phyloP scores from a whole-genome alignment of 2,113 vertebrate species.

The Stigmatopora argus region DNA sequence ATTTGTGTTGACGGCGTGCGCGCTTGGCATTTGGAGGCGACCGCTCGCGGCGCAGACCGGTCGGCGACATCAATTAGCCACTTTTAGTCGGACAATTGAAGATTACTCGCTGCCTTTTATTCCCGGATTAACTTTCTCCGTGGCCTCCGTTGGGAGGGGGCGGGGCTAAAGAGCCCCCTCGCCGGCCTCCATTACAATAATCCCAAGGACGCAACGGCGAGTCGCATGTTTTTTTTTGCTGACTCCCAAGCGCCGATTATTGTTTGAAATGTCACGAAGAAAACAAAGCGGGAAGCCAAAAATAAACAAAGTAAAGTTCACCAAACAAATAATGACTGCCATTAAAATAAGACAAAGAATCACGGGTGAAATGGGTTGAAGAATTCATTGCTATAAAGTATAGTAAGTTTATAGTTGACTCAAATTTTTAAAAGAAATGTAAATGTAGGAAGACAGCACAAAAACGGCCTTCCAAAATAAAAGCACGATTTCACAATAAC shows the following conservation, averaged over 20 bases:
- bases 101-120: slow-evolving; percentile 44
- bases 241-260: too few species aligned
- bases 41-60: slow-evolving; percentile 1
- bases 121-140: slow-evolving; percentile 39
- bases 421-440: too few species aligned
- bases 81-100: slow-evolving; percentile 52
- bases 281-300: not conserved
- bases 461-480: too few species aligned
- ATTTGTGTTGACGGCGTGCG: not conserved
- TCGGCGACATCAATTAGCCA: slow-evolving; percentile 64
- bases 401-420: too few species aligned
- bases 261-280: not conserved
- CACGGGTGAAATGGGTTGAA: too few species aligned
- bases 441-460: too few species aligned
- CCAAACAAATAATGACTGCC: too few species aligned
- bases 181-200: slow-evolving; percentile 51
- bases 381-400: too few species aligned
- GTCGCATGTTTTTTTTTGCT: not conserved
- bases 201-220: slow-evolving; percentile 22
- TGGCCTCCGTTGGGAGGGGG: slow-evolving; percentile 18
- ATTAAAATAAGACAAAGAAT: too few species aligned
- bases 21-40: slow-evolving; percentile 46
- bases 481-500: too few species aligned
- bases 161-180: slow-evolving; percentile 39
- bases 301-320: not conserved